These are phyloP conservation scores for Drosophila persimilis DNA, from an alignment of 1,140 invertebrate genomes.

Conservation along the genomic window DNA sequence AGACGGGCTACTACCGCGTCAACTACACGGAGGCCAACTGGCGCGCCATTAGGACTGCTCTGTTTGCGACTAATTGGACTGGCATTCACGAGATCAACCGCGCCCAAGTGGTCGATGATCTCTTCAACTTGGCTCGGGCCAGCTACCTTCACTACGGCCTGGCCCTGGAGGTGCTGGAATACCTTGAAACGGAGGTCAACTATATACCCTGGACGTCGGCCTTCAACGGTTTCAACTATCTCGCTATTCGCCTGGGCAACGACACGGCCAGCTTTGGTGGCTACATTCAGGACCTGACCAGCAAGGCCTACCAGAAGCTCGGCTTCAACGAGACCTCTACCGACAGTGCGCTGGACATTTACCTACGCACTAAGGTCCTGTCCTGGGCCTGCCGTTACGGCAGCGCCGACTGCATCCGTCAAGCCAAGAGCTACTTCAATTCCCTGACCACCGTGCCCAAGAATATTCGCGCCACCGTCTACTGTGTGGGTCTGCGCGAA, in stretches of 20 bases:
- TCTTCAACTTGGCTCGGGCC: conserved; percentile 86
- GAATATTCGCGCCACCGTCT: conserved; percentile 85
- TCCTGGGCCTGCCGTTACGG: conserved; percentile 84
- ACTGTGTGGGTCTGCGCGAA: conserved; percentile 85
- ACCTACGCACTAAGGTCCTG: conserved; percentile 82
- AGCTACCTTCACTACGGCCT: conserved; percentile 82
- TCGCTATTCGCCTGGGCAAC: conserved; percentile 67
- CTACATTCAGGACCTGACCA: conserved; percentile 63
- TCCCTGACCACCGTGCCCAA: conserved; percentile 78
- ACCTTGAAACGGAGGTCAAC: conserved; percentile 86
- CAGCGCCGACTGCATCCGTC: conserved; percentile 83
- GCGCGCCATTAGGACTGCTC: conserved; percentile 85
- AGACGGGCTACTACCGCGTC: conserved; percentile 91
- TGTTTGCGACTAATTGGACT: conserved; percentile 84
- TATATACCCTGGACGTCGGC: conserved; percentile 88
- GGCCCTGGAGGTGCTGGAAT: conserved; percentile 85
- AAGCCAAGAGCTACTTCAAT: conserved; percentile 69
- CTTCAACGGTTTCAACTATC: conserved; percentile 84
- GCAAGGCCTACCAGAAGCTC: conserved; percentile 61
- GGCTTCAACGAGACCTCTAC: conserved; percentile 55
- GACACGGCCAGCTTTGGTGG: conserved; percentile 56
- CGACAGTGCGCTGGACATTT: conserved; percentile 74
- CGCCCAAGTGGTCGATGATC: conserved; percentile 92
- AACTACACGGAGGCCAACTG: conserved; percentile 89
- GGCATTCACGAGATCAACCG: conserved; percentile 88